phyloP scores from a whole-genome alignment of 1,140 invertebrate genomes.

The Drosophila baimaii region DNA sequence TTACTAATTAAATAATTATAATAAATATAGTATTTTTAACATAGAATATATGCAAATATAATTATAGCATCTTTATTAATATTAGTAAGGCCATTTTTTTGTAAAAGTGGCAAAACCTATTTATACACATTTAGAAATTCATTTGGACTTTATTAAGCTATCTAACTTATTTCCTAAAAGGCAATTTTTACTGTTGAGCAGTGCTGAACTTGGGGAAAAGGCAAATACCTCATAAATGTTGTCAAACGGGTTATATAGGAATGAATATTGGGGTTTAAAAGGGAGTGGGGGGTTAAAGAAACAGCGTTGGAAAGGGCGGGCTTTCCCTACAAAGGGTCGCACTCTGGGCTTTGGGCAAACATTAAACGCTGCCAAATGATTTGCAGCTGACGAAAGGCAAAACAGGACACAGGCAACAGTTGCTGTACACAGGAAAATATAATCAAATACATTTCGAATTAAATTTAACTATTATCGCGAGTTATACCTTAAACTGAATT shows the following conservation, averaged over 20 bases:
- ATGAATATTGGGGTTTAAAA: constrained; percentile 8
- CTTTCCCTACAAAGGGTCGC: constrained; percentile 9
- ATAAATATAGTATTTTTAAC: not conserved
- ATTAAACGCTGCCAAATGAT: constrained; percentile 69
- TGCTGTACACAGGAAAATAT: constrained; percentile 15
- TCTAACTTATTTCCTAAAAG: not conserved
- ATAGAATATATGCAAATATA: not conserved
- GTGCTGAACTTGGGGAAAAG: constrained; percentile 2
- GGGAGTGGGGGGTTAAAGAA: not conserved
- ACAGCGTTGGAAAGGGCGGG: too few relatives aligned
- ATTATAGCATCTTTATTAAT: not conserved
- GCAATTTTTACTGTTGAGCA: not conserved
- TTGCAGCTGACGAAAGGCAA: constrained; percentile 69
- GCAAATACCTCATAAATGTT: constrained; percentile 30
- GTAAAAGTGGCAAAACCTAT: too few relatives aligned
- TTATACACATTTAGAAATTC: not conserved
- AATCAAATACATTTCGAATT: not conserved
- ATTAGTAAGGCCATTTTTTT: too few relatives aligned
- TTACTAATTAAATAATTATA: not conserved
- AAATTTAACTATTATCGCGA: too few relatives aligned
- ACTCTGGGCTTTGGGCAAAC: constrained; percentile 43
- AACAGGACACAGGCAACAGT: constrained; percentile 45
- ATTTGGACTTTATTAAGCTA: not conserved
- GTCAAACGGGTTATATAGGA: constrained; percentile 25
- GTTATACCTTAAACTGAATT: not conserved